Evolutionary conservation across 1,140 invertebrate species (phyloP).

Genomic region (Dendrolimus kikuchii): DNA sequence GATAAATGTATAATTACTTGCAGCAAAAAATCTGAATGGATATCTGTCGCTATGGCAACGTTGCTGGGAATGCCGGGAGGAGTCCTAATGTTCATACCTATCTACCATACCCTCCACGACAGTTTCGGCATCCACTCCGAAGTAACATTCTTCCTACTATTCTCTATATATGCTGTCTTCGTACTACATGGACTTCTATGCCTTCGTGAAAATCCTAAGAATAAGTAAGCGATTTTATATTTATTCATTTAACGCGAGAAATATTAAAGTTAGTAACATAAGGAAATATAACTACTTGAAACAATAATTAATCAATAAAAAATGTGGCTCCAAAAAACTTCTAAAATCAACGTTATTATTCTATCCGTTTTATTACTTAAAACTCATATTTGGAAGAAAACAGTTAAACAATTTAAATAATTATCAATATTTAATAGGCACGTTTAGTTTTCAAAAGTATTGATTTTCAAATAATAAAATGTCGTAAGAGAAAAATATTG

Average conservation of each 20-base stretch:
- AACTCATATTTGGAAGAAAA: too few relatives aligned
- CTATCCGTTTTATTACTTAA: too few relatives aligned
- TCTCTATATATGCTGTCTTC: slow-evolving; percentile 75
- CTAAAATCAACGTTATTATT: too few relatives aligned
- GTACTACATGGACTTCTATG: slow-evolving; percentile 73
- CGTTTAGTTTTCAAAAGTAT: too few relatives aligned
- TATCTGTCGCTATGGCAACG: slow-evolving; percentile 73
- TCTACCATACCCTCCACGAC: slow-evolving; percentile 86
- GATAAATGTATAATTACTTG: slow-evolving; percentile 22
- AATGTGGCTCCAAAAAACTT: too few relatives aligned
- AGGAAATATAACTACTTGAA: too few relatives aligned
- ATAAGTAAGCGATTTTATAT: slow-evolving; percentile 23
- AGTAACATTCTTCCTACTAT: slow-evolving; percentile 78
- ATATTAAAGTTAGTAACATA: background rate
- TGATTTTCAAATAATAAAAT: too few relatives aligned
- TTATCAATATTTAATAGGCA: too few relatives aligned
- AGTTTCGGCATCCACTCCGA: slow-evolving; percentile 78
- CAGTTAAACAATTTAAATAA: too few relatives aligned
- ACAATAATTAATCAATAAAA: too few relatives aligned
- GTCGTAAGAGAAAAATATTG: too few relatives aligned
- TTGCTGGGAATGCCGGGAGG: slow-evolving; percentile 81
- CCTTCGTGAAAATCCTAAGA: slow-evolving; percentile 33
- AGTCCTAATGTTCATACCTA: slow-evolving; percentile 78
- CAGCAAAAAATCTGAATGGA: slow-evolving; percentile 74
- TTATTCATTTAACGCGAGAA: too few relatives aligned